These are phyloP conservation scores for Cynodonichthys magdalenae DNA, from an alignment of 2,797 vertebrate genomes.

Conservation along the genomic window DNA sequence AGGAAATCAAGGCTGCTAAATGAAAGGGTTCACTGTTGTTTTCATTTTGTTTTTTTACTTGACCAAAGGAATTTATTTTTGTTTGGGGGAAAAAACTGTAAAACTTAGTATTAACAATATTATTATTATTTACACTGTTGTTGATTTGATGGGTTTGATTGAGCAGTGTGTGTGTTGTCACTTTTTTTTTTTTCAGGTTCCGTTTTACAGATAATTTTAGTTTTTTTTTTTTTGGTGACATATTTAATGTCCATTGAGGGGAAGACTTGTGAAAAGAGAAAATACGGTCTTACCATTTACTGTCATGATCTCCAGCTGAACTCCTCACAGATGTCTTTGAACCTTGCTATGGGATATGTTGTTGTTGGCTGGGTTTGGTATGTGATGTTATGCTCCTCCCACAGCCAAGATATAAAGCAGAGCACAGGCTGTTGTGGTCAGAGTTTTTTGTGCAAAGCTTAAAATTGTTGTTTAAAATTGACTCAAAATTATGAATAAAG, in stretches of 20 bases:
- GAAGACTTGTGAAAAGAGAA: slow-evolving; percentile 25
- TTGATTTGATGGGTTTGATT: slow-evolving; percentile 68
- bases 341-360: slow-evolving; percentile 61
- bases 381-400: slow-evolving; percentile 72
- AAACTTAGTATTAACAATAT: slow-evolving; percentile 70
- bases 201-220: slow-evolving; percentile 63
- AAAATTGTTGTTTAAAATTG: slow-evolving; percentile 78
- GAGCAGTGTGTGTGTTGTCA: slow-evolving; percentile 71
- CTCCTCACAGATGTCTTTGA: slow-evolving; percentile 66
- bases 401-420: slow-evolving; percentile 66
- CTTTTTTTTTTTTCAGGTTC: slow-evolving; percentile 59
- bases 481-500: slow-evolving; percentile 73
- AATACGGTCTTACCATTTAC: slow-evolving; percentile 49
- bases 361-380: slow-evolving; percentile 73
- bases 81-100: slow-evolving; percentile 62
- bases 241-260: slow-evolving; percentile 64
- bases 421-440: slow-evolving; percentile 75
- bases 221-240: slow-evolving; percentile 54
- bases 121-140: slow-evolving; percentile 71
- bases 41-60: slow-evolving; percentile 78
- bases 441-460: slow-evolving; percentile 81
- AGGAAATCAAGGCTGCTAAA: slow-evolving; percentile 69
- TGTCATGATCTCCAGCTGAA: slow-evolving; percentile 64
- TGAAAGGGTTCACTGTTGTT: slow-evolving; percentile 67
- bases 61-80: slow-evolving; percentile 86